Conservation (phyloP, 2,797 vertebrate species). For the Ptychobarbus kaznakovi region DNA sequence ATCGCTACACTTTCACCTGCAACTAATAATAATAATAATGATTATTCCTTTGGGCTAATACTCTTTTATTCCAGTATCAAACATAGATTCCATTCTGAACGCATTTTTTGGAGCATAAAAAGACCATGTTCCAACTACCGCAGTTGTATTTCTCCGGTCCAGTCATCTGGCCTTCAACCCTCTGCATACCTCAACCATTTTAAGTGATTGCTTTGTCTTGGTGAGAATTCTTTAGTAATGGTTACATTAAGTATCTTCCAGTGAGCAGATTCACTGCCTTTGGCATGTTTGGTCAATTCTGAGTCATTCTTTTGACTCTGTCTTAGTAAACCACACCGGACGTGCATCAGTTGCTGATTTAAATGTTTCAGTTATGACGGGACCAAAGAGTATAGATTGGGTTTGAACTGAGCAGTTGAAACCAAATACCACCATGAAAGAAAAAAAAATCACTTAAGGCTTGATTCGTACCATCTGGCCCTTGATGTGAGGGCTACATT, state of each 20-base stretch:
- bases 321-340: constrained; percentile 50
- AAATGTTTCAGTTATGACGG: constrained; percentile 59
- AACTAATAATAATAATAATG: neutral
- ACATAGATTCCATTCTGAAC: neutral
- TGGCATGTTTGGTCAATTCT: constrained; percentile 25
- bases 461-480: constrained; percentile 66
- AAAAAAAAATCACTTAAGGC: constrained; percentile 49
- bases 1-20: constrained; percentile 6
- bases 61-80: constrained; percentile 35
- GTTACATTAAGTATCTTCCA: constrained; percentile 16
- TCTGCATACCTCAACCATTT: constrained; percentile 33
- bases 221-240: constrained; percentile 11
- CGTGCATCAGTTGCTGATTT: constrained; percentile 44
- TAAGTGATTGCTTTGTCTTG: neutral
- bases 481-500: constrained; percentile 37
- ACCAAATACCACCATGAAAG: constrained; percentile 52
- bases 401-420: constrained; percentile 56
- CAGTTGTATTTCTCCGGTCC: constrained; percentile 1
- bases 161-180: constrained; percentile 31
- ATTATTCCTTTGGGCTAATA: constrained; percentile 41
- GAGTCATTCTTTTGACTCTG: constrained; percentile 46
- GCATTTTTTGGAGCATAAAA: constrained; percentile 25
- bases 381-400: constrained; percentile 48
- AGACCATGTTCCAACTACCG: neutral
- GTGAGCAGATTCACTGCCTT: constrained; percentile 32